A percentile compares a stretch with the other conserved stretches of the same genome.
phyloP scores from a whole-genome alignment of 1,140 invertebrate species.

The Scaptomyza pallida region DNA sequence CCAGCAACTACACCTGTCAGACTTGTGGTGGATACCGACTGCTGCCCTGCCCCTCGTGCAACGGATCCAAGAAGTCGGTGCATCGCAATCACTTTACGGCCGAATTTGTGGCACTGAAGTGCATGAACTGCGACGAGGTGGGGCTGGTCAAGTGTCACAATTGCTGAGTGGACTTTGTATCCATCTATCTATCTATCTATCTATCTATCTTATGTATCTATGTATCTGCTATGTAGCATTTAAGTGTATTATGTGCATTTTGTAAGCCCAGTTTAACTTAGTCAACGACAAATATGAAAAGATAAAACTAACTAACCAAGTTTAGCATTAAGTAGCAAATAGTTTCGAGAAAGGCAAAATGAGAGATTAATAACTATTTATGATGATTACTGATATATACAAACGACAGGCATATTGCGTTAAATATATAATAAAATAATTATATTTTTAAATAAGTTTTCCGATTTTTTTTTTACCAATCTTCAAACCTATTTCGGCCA shows the following conservation, averaged over 20 bases:
- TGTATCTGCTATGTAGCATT: slow-evolving; percentile 18
- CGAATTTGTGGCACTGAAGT: slow-evolving; percentile 96
- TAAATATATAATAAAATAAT: not conserved
- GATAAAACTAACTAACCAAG: slow-evolving; percentile 21
- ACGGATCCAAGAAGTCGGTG: slow-evolving; percentile 97
- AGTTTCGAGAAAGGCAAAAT: slow-evolving; percentile 29
- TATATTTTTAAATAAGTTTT: not conserved
- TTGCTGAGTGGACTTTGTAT: slow-evolving; percentile 85
- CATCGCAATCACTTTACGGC: slow-evolving; percentile 97
- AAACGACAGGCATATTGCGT: not conserved
- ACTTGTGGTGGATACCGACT: slow-evolving; percentile 96
- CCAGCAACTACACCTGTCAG: slow-evolving; percentile 91
- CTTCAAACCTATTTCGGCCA: too few species aligned
- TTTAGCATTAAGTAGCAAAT: slow-evolving; percentile 67
- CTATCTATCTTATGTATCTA: not conserved
- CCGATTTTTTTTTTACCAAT: too few species aligned
- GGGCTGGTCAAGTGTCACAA: slow-evolving; percentile 94
- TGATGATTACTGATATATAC: not conserved
- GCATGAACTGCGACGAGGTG: slow-evolving; percentile 98
- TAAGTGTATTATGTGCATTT: slow-evolving; percentile 38
- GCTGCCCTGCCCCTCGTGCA: slow-evolving; percentile 94
- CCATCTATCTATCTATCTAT: slow-evolving; percentile 1
- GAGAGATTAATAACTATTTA: not conserved
- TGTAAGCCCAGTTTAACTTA: slow-evolving; percentile 53
- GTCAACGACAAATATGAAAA: slow-evolving; percentile 21